Percentiles rank a stretch among this genome's conserved stretches.
Evolutionary conservation across 2,888 invertebrate genomes (phyloP).

Genomic region (Himalopsyche kuldschensis): DNA sequence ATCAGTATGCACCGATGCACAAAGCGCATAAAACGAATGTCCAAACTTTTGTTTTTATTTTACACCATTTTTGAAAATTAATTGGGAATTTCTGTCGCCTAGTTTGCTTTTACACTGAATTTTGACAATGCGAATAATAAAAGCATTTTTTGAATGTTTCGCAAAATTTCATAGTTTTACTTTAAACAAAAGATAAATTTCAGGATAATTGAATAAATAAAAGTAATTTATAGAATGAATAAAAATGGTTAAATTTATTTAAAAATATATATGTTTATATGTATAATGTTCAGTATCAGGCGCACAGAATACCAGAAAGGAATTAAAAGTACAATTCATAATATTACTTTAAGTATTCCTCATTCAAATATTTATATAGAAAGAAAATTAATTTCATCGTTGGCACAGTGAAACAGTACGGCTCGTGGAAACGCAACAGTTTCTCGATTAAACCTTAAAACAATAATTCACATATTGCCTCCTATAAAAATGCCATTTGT

Average conservation of each 20-base stretch:
- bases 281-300: too few species aligned
- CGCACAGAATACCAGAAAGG: too few species aligned
- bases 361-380: too few species aligned
- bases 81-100: background rate
- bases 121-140: background rate
- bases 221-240: too few species aligned
- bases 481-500: slow-evolving; percentile 11
- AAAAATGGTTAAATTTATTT: too few species aligned
- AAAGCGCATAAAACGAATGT: background rate
- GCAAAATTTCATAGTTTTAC: background rate
- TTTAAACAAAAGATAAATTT: too few species aligned
- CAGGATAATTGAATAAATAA: too few species aligned
- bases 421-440: background rate
- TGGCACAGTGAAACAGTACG: too few species aligned
- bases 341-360: too few species aligned
- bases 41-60: background rate
- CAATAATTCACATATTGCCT: background rate
- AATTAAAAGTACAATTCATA: too few species aligned
- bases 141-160: background rate
- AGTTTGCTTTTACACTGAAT: background rate
- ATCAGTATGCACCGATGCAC: background rate
- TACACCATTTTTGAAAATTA: background rate
- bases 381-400: too few species aligned
- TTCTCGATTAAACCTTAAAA: background rate
- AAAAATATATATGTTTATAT: too few species aligned